Evolutionary conservation across 2,888 invertebrate species (phyloP), one percentile per base, ranked within the genome.

Genomic region (Sycophila texana): DNA sequence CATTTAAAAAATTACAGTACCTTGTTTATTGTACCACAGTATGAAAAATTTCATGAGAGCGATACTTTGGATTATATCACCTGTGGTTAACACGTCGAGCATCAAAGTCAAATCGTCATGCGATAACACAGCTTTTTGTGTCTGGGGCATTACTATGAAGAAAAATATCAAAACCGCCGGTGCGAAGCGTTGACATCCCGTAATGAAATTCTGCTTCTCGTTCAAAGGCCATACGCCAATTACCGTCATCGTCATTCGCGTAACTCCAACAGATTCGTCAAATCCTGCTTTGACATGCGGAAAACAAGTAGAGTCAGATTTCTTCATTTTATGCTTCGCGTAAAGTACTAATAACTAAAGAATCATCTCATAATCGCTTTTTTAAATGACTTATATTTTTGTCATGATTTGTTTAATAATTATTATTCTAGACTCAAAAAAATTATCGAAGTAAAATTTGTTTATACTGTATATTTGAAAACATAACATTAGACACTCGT

Each of bases 141-240:
- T 76, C 61, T 81, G 81, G 0, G 81, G 81, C 7, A 81, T 67
- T 4, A 60, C 60, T 49, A 73, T 57, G 18, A 81, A 76, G n/a
- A 66, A 61, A 10, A 68, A n/a, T 7, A 81, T 72, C 2, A 79
- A n/a, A 16, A 68, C 18, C 14, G 39, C 68, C 2, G 39, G 30
- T 10, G 73, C 0, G 0, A 76, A 3, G 20, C 55, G 67, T 0
- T 49, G 51, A 51, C 55, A 75, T 4, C 22, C 47, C 0, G 5
- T 26, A 2, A 30, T 12, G 2, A 67, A 14, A 58, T 49, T 18
- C 26, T 26, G 4, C 0, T 18, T 18, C 5, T 79, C 55, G 4
- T 65, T 51, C 14, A 67, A 26, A 1, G 87, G 86, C 87, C 87
- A 87, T 16, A 83, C 82, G 1, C 87, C 87, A 30, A 86, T 77